Evolutionary conservation across 2,113 vertebrate genomes (phyloP), one percentile per base, ranked within the genome.

Genomic region (Erinaceus europaeus): DNA sequence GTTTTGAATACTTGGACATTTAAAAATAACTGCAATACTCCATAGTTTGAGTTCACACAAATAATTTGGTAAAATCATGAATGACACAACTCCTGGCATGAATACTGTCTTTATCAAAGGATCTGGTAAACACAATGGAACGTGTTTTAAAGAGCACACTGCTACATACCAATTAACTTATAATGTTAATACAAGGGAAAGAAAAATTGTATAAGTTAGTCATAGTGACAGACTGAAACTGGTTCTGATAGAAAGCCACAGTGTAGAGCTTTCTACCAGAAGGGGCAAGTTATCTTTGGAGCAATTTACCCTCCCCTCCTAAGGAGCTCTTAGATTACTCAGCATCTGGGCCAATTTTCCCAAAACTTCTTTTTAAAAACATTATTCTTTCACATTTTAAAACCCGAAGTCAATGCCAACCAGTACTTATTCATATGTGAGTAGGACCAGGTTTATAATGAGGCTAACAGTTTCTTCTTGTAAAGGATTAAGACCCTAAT

Each of bases 351-450:
- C 10, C 48, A 21, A 80, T 76, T 73, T 84, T 72, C n/a, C 14
- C 8, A 21, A 65, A 79, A 44, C 4, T 27, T 53, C 74, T 1
- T 34, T 50, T 2, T 29, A 55, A 79, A 40, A 29, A n/a, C n/a
- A n/a, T 84, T 40, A 74, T 81, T 73, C 23, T 74, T 86, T n/a
- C 32, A 32, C 18, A 84, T 59, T 88, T 89, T 61, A 71, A 90
- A 52, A 40, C n/a, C 89, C 46, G 9, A 88, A 93, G 20, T 11
- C 46, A 86, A 57, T 64, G 27, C 11, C 21, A 65, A 71, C 3
- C 32, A 82, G 32, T 36, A 65, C 69, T 73, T 82, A 71, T 36
- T 34, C 5, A 68, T 34, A 55, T 17, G 50, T 12, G 15, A 72
- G n/a, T 48, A 72, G 29, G 25, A 13, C n/a, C n/a, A n/a, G 59